phyloP scores from a whole-genome alignment of 2,797 vertebrate genomes.

The Fringilla coelebs region DNA sequence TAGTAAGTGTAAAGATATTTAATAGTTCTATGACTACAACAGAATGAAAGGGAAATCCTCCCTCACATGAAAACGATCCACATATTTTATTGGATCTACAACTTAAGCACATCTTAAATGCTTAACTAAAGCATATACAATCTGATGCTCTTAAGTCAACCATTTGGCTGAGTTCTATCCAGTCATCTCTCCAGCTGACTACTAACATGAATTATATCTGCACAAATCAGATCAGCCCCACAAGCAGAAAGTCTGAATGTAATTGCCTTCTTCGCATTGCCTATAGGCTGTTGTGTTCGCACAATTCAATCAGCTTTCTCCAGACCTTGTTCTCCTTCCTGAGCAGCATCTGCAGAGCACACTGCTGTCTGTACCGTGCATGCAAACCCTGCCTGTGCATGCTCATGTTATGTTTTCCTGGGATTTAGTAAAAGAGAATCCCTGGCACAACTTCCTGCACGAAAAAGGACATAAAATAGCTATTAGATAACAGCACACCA shows the following conservation, averaged over 20 bases:
- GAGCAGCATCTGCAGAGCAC: neutral
- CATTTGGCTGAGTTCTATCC: neutral
- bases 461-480: neutral
- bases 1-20: neutral
- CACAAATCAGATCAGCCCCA: neutral
- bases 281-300: neutral
- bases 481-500: neutral
- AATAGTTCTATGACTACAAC: neutral
- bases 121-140: neutral
- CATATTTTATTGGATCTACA: neutral
- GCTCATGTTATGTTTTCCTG: neutral
- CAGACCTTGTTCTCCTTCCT: neutral
- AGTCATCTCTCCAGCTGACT: neutral
- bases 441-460: neutral
- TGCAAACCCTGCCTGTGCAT: neutral
- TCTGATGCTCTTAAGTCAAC: neutral
- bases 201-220: neutral
- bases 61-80: neutral
- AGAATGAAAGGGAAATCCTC: neutral
- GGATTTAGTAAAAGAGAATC: neutral
- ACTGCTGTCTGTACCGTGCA: neutral
- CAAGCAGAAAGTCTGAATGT: neutral
- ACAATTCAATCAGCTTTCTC: neutral
- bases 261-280: neutral
- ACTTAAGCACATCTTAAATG: neutral